Conservation (phyloP, 2,888 invertebrate species). For the Tubulanus polymorphus region DNA sequence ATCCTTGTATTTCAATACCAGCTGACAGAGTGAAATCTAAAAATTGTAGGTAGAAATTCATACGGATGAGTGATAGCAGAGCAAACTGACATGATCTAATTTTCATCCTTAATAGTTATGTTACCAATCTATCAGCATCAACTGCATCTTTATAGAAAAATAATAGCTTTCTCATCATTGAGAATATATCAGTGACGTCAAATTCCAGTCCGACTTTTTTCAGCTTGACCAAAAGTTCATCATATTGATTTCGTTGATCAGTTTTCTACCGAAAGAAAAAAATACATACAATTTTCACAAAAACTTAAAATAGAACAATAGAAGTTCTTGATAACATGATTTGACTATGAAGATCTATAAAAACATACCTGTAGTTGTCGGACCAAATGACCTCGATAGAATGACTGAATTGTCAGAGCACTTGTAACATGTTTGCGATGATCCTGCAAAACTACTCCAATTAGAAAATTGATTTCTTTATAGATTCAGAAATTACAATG, state of each 20-base stretch:
- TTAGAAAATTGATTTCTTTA: not conserved
- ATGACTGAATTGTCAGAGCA: conserved; percentile 71
- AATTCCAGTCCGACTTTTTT: conserved; percentile 45
- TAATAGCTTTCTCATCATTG: conserved; percentile 65
- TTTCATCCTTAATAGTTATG: conserved; percentile 10
- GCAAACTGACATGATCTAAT: conserved; percentile 4
- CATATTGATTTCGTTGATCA: conserved; percentile 67
- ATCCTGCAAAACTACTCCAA: conserved; percentile 57
- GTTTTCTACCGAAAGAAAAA: conserved; percentile 57
- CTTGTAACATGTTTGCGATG: conserved; percentile 70
- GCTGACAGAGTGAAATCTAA: too few relatives aligned
- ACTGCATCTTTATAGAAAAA: conserved; percentile 71
- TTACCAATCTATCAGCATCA: conserved; percentile 67
- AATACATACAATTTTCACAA: not conserved
- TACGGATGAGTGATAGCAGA: too few relatives aligned
- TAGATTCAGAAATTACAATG: conserved; percentile 9
- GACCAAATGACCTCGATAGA: conserved; percentile 34
- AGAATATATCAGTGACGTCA: conserved; percentile 58
- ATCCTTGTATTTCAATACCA: conserved; percentile 35
- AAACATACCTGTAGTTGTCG: conserved; percentile 35
- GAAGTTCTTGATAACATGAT: not conserved
- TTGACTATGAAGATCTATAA: not conserved
- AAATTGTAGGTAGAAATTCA: too few relatives aligned
- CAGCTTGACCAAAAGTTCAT: conserved; percentile 49
- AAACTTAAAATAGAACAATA: not conserved